These are phyloP conservation scores for Ctenicera cuprea DNA, from an alignment of 2,888 invertebrate species.

Conservation along the genomic window DNA sequence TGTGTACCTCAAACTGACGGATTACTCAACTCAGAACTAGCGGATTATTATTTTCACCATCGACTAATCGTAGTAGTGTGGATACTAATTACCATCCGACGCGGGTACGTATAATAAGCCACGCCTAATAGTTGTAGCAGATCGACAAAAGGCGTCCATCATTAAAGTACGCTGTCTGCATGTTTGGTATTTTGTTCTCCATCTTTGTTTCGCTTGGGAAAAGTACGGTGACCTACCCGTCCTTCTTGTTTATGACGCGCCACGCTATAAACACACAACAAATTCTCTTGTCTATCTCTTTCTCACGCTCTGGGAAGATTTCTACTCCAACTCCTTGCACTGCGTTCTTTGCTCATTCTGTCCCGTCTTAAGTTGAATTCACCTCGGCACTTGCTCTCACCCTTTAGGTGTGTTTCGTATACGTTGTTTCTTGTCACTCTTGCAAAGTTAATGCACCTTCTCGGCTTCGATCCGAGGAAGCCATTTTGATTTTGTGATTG, in stretches of 20 bases:
- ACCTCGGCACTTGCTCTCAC: conserved; percentile 35
- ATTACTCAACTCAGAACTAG: conserved; percentile 42
- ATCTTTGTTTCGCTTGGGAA: conserved; percentile 43
- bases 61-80: conserved; percentile 45
- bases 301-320: conserved; percentile 17
- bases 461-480: conserved; percentile 63
- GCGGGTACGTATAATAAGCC: conserved; percentile 50
- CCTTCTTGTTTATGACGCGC: conserved; percentile 53
- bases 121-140: conserved; percentile 52
- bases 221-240: conserved; percentile 48
- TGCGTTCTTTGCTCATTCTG: conserved; percentile 39
- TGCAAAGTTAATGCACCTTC: conserved; percentile 40
- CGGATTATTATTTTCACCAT: conserved; percentile 41
- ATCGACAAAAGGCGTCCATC: conserved; percentile 51
- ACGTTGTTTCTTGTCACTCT: conserved; percentile 37
- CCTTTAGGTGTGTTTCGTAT: conserved; percentile 21
- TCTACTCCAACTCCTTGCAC: conserved; percentile 6
- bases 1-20: conserved; percentile 39
- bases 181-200: conserved; percentile 54
- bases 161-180: conserved; percentile 50
- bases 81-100: conserved; percentile 53
- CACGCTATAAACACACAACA: conserved; percentile 52
- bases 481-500: conserved; percentile 67
- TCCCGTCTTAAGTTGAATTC: conserved; percentile 40
- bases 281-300: conserved; percentile 46